These are phyloP conservation scores for Crotophaga sulcirostris DNA, from an alignment of 2,113 vertebrate genomes.

Conservation along the genomic window DNA sequence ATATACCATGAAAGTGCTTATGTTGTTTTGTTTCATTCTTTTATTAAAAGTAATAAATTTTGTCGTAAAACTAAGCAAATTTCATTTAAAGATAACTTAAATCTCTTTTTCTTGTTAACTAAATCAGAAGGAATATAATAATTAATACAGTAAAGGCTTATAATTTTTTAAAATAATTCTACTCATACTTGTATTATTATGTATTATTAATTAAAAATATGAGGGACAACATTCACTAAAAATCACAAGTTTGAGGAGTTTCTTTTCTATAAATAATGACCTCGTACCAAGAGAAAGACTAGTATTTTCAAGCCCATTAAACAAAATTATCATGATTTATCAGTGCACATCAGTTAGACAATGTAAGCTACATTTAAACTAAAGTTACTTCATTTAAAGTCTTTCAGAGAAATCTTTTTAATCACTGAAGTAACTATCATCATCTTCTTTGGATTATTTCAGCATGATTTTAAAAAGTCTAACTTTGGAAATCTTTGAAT, in stretches of 20 bases:
- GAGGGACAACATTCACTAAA: background rate
- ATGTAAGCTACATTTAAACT: background rate
- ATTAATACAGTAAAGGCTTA: background rate
- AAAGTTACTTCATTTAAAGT: background rate
- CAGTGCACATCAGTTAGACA: background rate
- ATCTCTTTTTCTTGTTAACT: background rate
- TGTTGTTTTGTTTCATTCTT: background rate
- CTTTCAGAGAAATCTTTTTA: background rate
- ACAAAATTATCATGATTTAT: background rate
- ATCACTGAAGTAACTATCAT: background rate
- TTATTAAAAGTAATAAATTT: background rate
- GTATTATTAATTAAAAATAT: background rate
- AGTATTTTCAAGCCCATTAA: background rate
- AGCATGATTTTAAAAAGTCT: background rate
- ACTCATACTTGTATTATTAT: background rate
- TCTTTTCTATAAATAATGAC: background rate
- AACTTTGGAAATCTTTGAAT: background rate
- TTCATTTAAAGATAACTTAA: background rate
- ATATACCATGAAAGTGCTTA: background rate
- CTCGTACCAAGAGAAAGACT: background rate
- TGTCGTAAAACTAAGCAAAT: background rate
- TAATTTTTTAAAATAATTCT: background rate
- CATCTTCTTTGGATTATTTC: background rate
- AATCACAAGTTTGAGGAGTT: background rate
- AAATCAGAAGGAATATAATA: background rate